These are phyloP conservation scores for Crotophaga sulcirostris DNA, from an alignment of 2,113 vertebrate species.

Conservation along the genomic window DNA sequence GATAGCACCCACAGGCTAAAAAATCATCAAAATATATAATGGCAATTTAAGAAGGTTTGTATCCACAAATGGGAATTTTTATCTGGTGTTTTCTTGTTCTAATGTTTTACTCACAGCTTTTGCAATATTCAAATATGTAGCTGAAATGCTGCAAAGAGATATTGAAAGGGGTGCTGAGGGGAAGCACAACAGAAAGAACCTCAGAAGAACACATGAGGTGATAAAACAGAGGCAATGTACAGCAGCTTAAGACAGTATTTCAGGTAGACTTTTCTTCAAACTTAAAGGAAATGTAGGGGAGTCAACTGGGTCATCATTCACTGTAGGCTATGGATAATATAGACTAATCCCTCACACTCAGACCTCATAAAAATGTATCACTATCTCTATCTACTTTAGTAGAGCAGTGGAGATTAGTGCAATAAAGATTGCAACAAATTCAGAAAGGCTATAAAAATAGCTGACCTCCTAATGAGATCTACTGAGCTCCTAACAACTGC, in stretches of 20 bases:
- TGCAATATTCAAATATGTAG: conserved; percentile 41
- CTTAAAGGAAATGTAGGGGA: neutral
- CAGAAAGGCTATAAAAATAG: neutral
- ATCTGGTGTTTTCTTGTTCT: conserved; percentile 60
- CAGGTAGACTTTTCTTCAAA: neutral
- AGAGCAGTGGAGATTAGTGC: neutral
- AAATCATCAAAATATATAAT: conserved; percentile 80
- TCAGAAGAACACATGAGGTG: neutral
- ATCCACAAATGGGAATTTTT: conserved; percentile 75
- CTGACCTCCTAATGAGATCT: neutral
- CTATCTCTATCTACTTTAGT: neutral
- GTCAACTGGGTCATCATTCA: neutral
- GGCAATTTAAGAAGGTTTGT: conserved; percentile 72
- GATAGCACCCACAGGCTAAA: conserved; percentile 78
- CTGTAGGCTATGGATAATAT: neutral
- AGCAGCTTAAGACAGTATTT: neutral
- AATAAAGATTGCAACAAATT: neutral
- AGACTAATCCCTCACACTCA: neutral
- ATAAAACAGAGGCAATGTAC: neutral
- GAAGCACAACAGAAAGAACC: neutral
- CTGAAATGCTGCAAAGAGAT: conserved; percentile 24
- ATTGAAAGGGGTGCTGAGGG: neutral
- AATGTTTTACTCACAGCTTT: conserved; percentile 64
- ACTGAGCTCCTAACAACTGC: neutral
- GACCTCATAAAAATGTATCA: neutral